Base-by-base conservation (phyloP, 2,113 vertebrate genomes). In the Vicugna pacos region DNA sequence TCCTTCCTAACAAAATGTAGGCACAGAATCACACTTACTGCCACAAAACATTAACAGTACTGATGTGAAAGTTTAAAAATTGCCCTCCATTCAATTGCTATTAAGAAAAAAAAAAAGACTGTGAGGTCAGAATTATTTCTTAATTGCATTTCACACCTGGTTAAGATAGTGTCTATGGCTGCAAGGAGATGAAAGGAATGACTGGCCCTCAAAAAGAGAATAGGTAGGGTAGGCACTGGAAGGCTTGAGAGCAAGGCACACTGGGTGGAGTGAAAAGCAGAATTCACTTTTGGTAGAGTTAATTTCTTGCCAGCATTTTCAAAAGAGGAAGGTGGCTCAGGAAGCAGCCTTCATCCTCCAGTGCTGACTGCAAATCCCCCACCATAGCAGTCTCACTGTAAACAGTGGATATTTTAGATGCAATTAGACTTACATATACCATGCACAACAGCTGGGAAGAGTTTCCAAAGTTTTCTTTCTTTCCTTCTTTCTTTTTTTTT, bases 381-480 rank as follows among this genome's bases (percentile, higher is more conserved):
- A 95, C 95, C 22, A 65, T 96, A 98, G 96, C 52, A 86, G 86
- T 46, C 80, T 77, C 92, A n/a, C 96, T 76, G 91, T 93, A 81
- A 88, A 94, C 58, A 83, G 42, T 58, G 93, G 95, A 96, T 85
- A 94, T 96, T 96, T 96, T 90, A 91, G 82, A 67, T 89, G 94
- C 93, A 98, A 97, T 97, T 96, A 97, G 91, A 85, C 96, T 86
- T 97, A 95, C 86, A 54, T 20, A 97, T 20, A 67, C 97, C 97
- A 89, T 32, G 90, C 93, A 97, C 97, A 97, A 97, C 93, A 97
- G 95, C 97, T 98, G 98, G 98, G 96, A 96, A 98, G 97, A 98
- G 95, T 98, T 98, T 98, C 94, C 98, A 97, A 98, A 98, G 98
- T 98, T 98, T 93, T 75, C 13, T 48, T 98, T 52, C 52, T 98